A percentile compares a stretch with the other conserved stretches of the same genome.
Conservation (phyloP, 64 coral and sea anemone genomes). For the Exaiptasia diaphana region DNA sequence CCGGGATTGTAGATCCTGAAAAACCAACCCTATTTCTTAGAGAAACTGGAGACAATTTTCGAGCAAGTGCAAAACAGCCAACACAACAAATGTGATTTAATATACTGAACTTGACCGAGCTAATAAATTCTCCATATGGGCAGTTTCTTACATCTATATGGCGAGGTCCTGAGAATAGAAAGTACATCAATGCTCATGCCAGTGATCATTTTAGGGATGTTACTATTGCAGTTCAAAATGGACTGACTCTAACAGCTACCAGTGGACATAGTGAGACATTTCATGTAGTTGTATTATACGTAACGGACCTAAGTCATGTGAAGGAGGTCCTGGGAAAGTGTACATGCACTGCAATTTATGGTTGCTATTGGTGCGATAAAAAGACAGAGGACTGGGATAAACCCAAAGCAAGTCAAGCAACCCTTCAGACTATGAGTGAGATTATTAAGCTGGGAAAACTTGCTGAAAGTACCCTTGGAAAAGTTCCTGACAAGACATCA, state of each 20-base stretch:
- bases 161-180: not conserved
- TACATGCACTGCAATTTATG: not conserved
- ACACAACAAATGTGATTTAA: conserved; percentile 8
- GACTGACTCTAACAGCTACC: not conserved
- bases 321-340: not conserved
- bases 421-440: not conserved
- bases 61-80: conserved; percentile 7
- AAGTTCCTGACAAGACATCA: not conserved
- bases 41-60: too few relatives aligned
- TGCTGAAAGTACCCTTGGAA: not conserved
- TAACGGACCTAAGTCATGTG: not conserved
- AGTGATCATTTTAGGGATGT: not conserved
- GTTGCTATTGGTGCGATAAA: not conserved
- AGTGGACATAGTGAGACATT: not conserved
- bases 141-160: conserved; percentile 12
- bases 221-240: not conserved
- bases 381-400: not conserved
- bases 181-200: not conserved
- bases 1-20: not conserved
- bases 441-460: not conserved
- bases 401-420: not conserved
- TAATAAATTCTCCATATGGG: conserved; percentile 15
- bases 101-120: conserved; percentile 3
- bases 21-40: not conserved
- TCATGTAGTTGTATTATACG: not conserved